Base-by-base conservation (phyloP, 1,140 invertebrate species). In the Apocrypta bakeri region DNA sequence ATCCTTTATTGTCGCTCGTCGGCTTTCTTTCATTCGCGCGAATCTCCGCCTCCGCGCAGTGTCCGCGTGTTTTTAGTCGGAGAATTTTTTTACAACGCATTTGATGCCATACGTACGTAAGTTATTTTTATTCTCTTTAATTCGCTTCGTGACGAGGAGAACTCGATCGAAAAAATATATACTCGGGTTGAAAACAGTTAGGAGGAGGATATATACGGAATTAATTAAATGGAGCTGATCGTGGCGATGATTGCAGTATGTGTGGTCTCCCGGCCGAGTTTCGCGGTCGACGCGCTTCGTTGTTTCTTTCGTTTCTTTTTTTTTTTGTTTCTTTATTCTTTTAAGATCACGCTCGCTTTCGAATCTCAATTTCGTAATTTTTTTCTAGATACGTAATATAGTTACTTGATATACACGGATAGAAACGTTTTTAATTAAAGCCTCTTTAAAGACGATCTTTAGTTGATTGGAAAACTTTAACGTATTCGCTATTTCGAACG, bases 151-250 rank as follows among this genome's bases (percentile, higher is more conserved):
- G 12, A 56, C 68, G 63, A 33, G 77, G 66, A 33, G 29, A 37
- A 11, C 42, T 24, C 14, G 37, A 74, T 76, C 24, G 27, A 74
- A 64, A 76, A 76, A 37, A 37, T 37, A 37, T 14, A 37, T 76
- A 37, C 29, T 63, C 72, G 8, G 29, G 17, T 6, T 14, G 11
- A 66, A 12, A 25, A 33, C 25, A 66, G 56, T 40, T 64, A 25
- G 25, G 48, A 17, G 12, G 37, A 71, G 37, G 29, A 61, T 56
- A 56, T 42, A 12, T 56, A 63, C 27, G 48, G 69, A 80, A 73
- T 80, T 73, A 80, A 80, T 72, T 80, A 73, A 80, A 73, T 73
- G 29, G 24, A 73, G n/a, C 69, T 29, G 69, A 80, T 80, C 78
- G 69, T 11, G 78, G 48, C 24, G 48, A 80, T 72, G 78, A 80